Evolutionary conservation across 1,140 invertebrate species (phyloP).

Genomic region (Dryas iulia): DNA sequence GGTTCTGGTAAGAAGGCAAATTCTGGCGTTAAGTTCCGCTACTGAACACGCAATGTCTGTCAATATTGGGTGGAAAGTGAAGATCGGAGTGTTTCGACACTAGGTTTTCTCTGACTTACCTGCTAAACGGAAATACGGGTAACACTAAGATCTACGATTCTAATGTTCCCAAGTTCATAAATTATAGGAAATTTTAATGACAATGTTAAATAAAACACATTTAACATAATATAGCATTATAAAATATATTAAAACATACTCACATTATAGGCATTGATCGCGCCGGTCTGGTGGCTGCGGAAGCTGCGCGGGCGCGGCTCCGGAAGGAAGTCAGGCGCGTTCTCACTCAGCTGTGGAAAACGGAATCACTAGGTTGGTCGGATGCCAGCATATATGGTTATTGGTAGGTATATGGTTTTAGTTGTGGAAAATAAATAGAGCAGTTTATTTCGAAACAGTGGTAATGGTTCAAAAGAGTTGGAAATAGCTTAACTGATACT

Average conservation of each 20-base stretch:
- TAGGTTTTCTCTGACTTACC: no score
- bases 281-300: slow-evolving; percentile 63
- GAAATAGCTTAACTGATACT: not conserved
- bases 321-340: slow-evolving; percentile 77
- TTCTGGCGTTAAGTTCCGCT: no score
- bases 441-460: slow-evolving; percentile 16
- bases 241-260: slow-evolving; percentile 22
- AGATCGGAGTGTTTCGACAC: no score
- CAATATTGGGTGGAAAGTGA: no score
- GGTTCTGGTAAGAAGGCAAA: no score
- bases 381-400: slow-evolving; percentile 9
- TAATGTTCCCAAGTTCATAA: no score
- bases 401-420: slow-evolving; percentile 2
- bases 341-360: slow-evolving; percentile 73
- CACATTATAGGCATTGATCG: slow-evolving; percentile 38
- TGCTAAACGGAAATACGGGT: no score
- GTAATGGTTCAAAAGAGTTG: slow-evolving; percentile 1
- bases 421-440: slow-evolving; percentile 24
- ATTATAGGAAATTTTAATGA: no score
- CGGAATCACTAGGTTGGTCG: slow-evolving; percentile 70
- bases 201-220: no score
- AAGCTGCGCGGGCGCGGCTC: slow-evolving; percentile 76
- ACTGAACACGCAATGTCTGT: no score
- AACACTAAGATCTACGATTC: no score
- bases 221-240: not conserved